Evolutionary conservation across 1,140 invertebrate genomes (phyloP).

Genomic region (Melanaphis sacchari): DNA sequence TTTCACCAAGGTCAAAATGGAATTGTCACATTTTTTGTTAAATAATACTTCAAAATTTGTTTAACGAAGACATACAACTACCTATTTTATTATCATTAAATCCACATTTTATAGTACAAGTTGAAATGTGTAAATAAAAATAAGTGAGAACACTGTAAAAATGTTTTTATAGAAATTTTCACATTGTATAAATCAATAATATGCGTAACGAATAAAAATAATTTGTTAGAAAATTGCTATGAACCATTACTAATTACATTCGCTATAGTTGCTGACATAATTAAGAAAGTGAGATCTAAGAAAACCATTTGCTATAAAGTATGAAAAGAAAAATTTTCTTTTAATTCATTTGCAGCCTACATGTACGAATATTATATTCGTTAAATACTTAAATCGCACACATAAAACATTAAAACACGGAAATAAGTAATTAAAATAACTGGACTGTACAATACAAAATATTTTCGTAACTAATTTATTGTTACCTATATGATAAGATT

Average conservation of each 20-base stretch:
- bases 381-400: neutral
- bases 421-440: conserved; percentile 22
- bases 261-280: conserved; percentile 44
- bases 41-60: neutral
- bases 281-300: conserved; percentile 35
- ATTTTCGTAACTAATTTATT: neutral
- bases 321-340: conserved; percentile 23
- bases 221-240: conserved; percentile 4
- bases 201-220: neutral
- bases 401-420: neutral
- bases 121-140: neutral
- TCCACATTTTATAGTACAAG: neutral
- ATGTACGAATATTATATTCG: neutral
- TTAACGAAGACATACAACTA: neutral
- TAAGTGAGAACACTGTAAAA: neutral
- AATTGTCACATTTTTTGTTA: conserved; percentile 22
- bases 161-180: neutral
- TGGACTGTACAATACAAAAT: neutral
- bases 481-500: neutral
- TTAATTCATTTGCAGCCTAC: neutral
- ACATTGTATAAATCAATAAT: conserved; percentile 27
- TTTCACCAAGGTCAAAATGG: conserved; percentile 4
- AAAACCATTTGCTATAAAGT: neutral
- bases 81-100: neutral
- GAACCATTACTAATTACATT: conserved; percentile 54